Evolutionary conservation across 2,113 vertebrate species (phyloP), one percentile per base, ranked within the genome.

Genomic region (Lota lota): DNA sequence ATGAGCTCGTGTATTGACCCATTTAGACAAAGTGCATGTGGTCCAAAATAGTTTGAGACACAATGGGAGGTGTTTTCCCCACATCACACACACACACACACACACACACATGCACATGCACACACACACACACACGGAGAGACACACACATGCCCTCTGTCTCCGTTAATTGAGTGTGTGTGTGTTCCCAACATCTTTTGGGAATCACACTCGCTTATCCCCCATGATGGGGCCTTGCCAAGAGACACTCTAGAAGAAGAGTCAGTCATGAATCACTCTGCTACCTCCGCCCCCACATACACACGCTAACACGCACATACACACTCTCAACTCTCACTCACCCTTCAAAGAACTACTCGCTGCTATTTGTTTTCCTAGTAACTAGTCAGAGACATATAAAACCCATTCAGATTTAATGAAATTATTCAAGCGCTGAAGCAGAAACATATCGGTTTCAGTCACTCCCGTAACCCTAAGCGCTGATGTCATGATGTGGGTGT

Each of bases 281-380:
- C 6, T 28, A 28, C 28, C 6, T 28, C 28, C 3, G 11, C 15
- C 53, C 15, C 58, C 58, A 21, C 11, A 7, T 19, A 22, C 19
- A 57, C 54, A 57, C 54, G 0, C 54, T n/a, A 11, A 57, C 54
- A 57, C 54, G 3, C 17, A 57, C 19, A 57, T 7, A 28, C 12
- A 47, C 40, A 7, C 51, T 19, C 21, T 22, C n/a, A 47, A 4
- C 5, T 11, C 36, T 40, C 36, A 11, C 40, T 47, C 40, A 47
- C 40, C 40, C 10, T 58, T 70, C 19, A 36, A 70, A 59, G 33
- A 59, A 5, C 40, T 4, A 59, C 69, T 65, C 33, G 22, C 11
- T 22, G 63, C 18, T 68, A 60, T 74, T 64, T 68, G 53, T 63
- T 60, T 64, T 60, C 28, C 50, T n/a, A 60, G 51, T 5, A 58